Conservation (phyloP, 1,140 invertebrate genomes). For the Marisa cornuarietis region DNA sequence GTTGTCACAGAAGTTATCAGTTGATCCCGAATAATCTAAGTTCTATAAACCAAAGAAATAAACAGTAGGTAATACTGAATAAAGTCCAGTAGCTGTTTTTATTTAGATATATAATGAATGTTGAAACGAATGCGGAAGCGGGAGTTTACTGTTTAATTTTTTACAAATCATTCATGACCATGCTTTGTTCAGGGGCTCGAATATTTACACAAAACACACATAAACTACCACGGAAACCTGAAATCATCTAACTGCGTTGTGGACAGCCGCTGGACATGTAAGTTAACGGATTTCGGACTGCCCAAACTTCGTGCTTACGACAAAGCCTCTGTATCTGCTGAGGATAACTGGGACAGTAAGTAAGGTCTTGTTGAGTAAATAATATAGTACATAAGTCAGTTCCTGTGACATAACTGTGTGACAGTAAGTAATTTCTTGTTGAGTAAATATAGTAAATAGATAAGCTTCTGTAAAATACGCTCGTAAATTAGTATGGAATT, state of each 20-base stretch:
- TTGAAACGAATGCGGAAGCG: neutral
- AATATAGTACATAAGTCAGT: too few relatives aligned
- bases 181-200: conserved; percentile 81
- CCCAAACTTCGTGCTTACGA: conserved; percentile 64
- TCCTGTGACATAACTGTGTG: too few relatives aligned
- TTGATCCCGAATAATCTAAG: neutral
- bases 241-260: conserved; percentile 95
- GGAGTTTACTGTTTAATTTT: neutral
- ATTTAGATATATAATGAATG: neutral
- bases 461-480: too few relatives aligned
- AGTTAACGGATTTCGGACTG: conserved; percentile 94
- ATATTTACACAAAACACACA: conserved; percentile 84
- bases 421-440: neutral
- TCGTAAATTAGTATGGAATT: too few relatives aligned
- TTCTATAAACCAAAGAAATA: neutral
- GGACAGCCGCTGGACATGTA: conserved; percentile 92
- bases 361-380: neutral
- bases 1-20: neutral
- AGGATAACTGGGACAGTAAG: conserved; percentile 9
- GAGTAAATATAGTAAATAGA: neutral
- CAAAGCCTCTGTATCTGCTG: neutral
- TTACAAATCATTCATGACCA: conserved; percentile 5
- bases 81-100: neutral
- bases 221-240: conserved; percentile 93
- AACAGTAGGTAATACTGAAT: neutral